Conservation (phyloP, 2,113 vertebrate genomes). For the Desmodus rotundus region DNA sequence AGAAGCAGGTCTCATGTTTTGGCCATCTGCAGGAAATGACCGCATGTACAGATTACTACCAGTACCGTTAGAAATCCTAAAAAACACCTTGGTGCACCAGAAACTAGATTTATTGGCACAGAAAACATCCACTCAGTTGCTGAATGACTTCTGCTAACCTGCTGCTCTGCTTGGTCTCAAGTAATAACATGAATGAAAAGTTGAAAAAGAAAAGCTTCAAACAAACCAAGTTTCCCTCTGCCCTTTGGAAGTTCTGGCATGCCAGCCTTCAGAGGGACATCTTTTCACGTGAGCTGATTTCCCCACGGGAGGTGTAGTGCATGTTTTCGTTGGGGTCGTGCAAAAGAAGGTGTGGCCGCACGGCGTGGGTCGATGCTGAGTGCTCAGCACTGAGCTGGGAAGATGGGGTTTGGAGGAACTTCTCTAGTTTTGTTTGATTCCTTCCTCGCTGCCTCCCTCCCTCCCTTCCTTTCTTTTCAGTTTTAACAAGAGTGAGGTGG, state of each 20-base stretch:
- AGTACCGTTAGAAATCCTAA: background rate
- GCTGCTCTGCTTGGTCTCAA: background rate
- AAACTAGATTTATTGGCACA: background rate
- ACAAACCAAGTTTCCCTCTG: background rate
- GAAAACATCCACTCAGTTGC: background rate
- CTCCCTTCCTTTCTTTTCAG: background rate
- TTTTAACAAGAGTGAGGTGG: background rate
- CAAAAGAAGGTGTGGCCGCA: no score
- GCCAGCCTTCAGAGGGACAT: background rate
- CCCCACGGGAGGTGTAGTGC: background rate
- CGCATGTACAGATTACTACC: fast-evolving
- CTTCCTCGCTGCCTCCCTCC: no score
- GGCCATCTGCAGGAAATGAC: background rate
- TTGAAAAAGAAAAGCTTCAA: background rate
- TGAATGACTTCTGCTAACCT: background rate
- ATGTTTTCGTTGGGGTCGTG: background rate
- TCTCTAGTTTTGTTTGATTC: background rate
- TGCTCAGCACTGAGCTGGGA: background rate
- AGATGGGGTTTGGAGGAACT: background rate
- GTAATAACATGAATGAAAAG: background rate
- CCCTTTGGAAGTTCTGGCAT: background rate
- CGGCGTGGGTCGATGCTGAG: background rate
- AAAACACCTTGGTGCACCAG: background rate
- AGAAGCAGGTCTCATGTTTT: background rate
- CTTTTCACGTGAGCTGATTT: background rate